A percentile compares a stretch with the other conserved stretches of the same genome.
phyloP scores from a whole-genome alignment of 2,888 invertebrate species.

The Dusona sp. region DNA sequence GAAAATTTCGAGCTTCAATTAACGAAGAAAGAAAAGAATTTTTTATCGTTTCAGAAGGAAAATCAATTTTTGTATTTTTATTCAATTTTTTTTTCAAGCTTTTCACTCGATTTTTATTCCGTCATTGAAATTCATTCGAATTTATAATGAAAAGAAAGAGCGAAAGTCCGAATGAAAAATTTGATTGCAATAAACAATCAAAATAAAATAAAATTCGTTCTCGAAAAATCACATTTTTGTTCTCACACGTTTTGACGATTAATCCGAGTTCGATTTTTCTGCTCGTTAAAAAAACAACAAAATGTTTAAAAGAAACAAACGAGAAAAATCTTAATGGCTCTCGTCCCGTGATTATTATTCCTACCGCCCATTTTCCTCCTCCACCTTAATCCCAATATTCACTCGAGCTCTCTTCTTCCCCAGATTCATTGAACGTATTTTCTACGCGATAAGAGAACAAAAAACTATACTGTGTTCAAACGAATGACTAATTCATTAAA shows the following conservation, averaged over 20 bases:
- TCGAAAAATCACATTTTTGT: neutral
- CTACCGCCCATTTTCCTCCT: conserved; percentile 15
- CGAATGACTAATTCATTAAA: conserved; percentile 68
- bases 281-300: conserved; percentile 53
- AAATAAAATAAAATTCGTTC: neutral
- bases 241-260: conserved; percentile 26
- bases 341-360: conserved; percentile 51
- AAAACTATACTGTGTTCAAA: conserved; percentile 77
- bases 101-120: neutral
- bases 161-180: neutral
- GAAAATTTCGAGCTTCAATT: neutral
- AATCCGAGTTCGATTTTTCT: conserved; percentile 49
- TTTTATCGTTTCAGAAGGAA: neutral
- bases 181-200: neutral
- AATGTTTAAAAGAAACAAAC: conserved; percentile 6
- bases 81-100: no score
- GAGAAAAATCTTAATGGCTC: conserved; percentile 29
- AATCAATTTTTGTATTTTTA: neutral
- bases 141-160: neutral
- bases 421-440: conserved; percentile 70
- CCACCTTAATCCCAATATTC: conserved; percentile 22
- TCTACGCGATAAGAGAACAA: conserved; percentile 69
- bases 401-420: conserved; percentile 46
- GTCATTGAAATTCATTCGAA: neutral
- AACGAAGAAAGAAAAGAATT: neutral